These are phyloP conservation scores for Ethmia dodecea DNA, from an alignment of 2,888 invertebrate genomes.

Conservation along the genomic window DNA sequence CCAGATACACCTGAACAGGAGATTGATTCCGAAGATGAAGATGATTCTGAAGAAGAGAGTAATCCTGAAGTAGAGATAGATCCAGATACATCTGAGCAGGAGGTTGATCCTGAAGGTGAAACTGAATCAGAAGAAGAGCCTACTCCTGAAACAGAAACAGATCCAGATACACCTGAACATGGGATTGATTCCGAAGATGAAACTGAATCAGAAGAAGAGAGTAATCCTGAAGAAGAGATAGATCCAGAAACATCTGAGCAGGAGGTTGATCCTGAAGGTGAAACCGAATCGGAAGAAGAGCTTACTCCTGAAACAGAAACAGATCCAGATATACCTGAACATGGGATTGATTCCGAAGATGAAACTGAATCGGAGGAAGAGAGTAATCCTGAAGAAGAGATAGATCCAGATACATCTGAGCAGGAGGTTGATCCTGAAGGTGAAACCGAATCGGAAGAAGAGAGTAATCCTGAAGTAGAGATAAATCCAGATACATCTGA, in stretches of 20 bases:
- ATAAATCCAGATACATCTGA: too few species aligned
- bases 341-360: slow-evolving; percentile 4
- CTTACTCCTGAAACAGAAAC: slow-evolving; percentile 1
- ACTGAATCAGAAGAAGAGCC: background rate
- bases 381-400: background rate
- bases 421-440: background rate
- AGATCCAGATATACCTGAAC: background rate
- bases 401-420: too few species aligned
- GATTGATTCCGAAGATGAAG: background rate
- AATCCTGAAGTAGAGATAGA: background rate
- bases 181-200: too few species aligned
- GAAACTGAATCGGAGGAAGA: background rate
- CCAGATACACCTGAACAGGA: background rate
- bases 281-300: background rate
- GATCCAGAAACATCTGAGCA: too few species aligned
- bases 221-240: too few species aligned
- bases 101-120: too few species aligned
- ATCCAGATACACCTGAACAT: background rate
- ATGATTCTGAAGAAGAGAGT: slow-evolving; percentile 6
- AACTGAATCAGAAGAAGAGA: too few species aligned
- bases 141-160: background rate
- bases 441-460: background rate
- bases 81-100: background rate
- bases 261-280: too few species aligned
- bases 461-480: too few species aligned